Evolutionary conservation across 2,113 vertebrate species (phyloP).

Genomic region (Leptocoma aspasia): DNA sequence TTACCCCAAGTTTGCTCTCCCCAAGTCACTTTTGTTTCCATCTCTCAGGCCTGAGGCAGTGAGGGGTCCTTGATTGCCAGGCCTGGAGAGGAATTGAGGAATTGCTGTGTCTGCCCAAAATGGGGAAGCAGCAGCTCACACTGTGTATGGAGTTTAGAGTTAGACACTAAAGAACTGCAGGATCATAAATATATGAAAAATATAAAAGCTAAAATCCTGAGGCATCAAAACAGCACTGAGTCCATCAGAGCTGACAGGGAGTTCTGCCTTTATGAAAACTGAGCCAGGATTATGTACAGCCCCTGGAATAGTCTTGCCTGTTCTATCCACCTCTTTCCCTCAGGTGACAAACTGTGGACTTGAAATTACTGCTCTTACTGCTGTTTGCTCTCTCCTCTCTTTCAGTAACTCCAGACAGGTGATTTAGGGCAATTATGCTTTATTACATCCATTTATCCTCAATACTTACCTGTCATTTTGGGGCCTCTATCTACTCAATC

Average conservation of each 20-base stretch:
- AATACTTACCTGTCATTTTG: neutral
- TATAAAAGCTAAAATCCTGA: neutral
- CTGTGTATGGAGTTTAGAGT: neutral
- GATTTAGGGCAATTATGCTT: neutral
- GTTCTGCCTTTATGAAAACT: neutral
- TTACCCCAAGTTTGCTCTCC: neutral
- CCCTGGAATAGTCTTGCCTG: neutral
- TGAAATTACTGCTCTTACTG: neutral
- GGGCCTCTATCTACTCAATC: neutral
- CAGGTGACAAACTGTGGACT: neutral
- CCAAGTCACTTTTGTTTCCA: neutral
- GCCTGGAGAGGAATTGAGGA: neutral
- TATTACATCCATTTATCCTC: neutral
- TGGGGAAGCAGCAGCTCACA: neutral
- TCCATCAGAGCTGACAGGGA: neutral
- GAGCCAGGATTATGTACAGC: neutral
- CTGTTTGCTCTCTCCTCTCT: neutral
- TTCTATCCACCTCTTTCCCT: neutral
- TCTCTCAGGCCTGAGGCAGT: neutral
- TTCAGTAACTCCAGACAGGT: neutral
- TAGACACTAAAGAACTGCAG: fast-evolving
- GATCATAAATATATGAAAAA: neutral
- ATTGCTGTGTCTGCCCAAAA: neutral
- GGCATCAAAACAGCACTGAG: neutral
- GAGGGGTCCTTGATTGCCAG: neutral